Evolutionary conservation across 1,140 invertebrate genomes (phyloP).

Genomic region (Heliconius nattereri): DNA sequence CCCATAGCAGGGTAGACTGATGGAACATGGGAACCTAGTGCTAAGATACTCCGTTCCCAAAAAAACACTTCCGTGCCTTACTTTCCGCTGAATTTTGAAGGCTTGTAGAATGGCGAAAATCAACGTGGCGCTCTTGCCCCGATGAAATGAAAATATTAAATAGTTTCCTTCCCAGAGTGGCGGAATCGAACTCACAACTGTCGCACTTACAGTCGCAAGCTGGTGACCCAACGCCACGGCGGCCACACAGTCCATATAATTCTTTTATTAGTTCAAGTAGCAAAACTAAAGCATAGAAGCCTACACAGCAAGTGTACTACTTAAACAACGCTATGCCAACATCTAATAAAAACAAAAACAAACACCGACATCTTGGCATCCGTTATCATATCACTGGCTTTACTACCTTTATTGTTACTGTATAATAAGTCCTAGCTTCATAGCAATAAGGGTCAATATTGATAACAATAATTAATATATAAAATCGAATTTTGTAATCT

Average conservation of each 20-base stretch:
- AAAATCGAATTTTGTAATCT: background rate
- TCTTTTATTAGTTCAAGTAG: constrained; percentile 3
- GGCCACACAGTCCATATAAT: background rate
- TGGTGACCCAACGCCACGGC: too few species aligned
- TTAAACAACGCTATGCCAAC: constrained; percentile 21
- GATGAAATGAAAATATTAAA: too few species aligned
- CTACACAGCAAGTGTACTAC: constrained; percentile 19
- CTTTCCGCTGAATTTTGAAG: too few species aligned
- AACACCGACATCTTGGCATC: constrained; percentile 40
- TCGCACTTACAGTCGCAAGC: too few species aligned
- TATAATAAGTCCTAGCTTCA: background rate
- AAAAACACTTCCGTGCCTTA: too few species aligned
- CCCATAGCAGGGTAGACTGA: background rate
- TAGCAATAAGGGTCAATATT: background rate
- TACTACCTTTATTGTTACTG: background rate
- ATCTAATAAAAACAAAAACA: constrained; percentile 44
- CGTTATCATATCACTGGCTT: constrained; percentile 42
- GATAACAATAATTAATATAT: background rate
- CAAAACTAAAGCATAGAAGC: constrained; percentile 5
- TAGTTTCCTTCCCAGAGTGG: too few species aligned
- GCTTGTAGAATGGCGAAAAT: too few species aligned
- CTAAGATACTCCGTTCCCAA: too few species aligned
- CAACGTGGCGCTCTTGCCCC: too few species aligned
- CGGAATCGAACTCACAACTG: too few species aligned
- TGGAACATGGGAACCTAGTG: too few species aligned